Conservation (phyloP, 2,888 invertebrate species). For the Autographa gamma region DNA sequence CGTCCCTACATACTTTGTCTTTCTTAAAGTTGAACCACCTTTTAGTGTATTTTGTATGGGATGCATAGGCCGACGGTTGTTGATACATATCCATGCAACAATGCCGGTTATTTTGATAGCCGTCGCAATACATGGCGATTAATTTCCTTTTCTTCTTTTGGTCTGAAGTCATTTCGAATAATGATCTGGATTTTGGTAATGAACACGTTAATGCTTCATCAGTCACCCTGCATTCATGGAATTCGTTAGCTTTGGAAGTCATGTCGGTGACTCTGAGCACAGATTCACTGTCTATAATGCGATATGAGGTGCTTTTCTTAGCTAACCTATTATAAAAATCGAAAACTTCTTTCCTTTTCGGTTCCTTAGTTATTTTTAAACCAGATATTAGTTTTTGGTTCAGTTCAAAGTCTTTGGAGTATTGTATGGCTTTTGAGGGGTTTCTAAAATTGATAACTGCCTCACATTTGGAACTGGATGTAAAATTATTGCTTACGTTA, state of each 20-base stretch:
- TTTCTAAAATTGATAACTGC: constrained; percentile 44
- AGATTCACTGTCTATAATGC: constrained; percentile 80
- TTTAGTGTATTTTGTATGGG: constrained; percentile 10
- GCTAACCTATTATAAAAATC: constrained; percentile 65
- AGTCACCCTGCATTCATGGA: constrained; percentile 37
- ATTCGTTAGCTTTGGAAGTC: constrained; percentile 69
- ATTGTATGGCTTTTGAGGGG: constrained; percentile 69
- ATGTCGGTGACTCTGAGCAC: constrained; percentile 81
- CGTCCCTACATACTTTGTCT: background rate
- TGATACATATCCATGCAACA: constrained; percentile 14
- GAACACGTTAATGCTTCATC: constrained; percentile 61
- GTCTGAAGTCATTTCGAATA: constrained; percentile 63
- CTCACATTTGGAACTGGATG: constrained; percentile 42
- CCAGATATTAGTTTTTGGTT: constrained; percentile 60
- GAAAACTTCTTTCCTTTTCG: constrained; percentile 60
- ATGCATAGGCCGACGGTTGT: background rate
- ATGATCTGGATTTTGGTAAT: constrained; percentile 67
- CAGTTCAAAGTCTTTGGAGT: constrained; percentile 60
- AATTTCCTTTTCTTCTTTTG: constrained; percentile 58
- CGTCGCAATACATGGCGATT: constrained; percentile 69
- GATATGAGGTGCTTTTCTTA: constrained; percentile 77
- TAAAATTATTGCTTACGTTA: constrained; percentile 33
- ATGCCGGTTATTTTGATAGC: constrained; percentile 30
- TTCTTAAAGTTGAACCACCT: constrained; percentile 24
- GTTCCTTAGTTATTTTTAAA: constrained; percentile 68